Percentiles rank a stretch among this genome's conserved stretches.
These are phyloP conservation scores for Ophioninae sp. DNA, from an alignment of 2,888 invertebrate genomes.

Conservation along the genomic window DNA sequence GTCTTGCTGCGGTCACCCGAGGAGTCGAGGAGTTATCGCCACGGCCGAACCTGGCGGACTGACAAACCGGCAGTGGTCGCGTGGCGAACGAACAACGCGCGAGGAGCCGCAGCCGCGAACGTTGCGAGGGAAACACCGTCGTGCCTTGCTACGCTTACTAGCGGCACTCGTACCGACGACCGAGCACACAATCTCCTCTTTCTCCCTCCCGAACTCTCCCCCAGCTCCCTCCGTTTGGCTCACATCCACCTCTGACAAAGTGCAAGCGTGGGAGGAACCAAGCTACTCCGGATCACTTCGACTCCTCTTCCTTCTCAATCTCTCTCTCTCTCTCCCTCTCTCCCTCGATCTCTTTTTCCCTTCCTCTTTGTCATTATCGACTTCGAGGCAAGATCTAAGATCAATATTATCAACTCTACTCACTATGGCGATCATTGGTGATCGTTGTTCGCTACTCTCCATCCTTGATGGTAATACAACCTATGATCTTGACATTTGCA, in stretches of 20 bases:
- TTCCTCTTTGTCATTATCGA: neutral
- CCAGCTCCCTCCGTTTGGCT: neutral
- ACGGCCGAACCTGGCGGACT: constrained; percentile 72
- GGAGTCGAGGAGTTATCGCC: constrained; percentile 66
- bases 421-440: neutral
- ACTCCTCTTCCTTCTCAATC: constrained; percentile 49
- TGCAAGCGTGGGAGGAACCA: constrained; percentile 75
- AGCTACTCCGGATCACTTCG: constrained; percentile 71
- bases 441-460: neutral
- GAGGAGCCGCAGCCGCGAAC: constrained; percentile 50
- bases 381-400: neutral
- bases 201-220: constrained; percentile 50
- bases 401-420: neutral
- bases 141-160: constrained; percentile 60
- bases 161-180: constrained; percentile 49
- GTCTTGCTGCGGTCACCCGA: constrained; percentile 36
- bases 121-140: constrained; percentile 61
- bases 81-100: constrained; percentile 71
- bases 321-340: constrained; percentile 20
- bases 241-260: constrained; percentile 65
- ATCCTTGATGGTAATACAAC: neutral
- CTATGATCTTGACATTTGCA: neutral
- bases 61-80: constrained; percentile 72
- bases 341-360: constrained; percentile 1
- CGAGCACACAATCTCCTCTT: constrained; percentile 67